These are phyloP conservation scores for Conopomorpha cramerella DNA, from an alignment of 1,140 invertebrate species.

Conservation along the genomic window DNA sequence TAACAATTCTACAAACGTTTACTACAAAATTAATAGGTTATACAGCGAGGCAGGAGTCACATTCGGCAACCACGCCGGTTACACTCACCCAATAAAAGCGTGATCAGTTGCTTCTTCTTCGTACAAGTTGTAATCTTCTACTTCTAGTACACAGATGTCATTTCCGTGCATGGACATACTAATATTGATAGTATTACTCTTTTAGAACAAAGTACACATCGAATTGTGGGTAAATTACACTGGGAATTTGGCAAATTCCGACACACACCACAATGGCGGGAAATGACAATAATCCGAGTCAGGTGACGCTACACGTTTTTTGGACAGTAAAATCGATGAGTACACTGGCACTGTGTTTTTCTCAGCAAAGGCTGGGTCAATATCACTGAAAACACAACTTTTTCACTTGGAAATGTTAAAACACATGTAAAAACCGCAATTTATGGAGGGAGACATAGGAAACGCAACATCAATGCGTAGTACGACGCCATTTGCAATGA, in stretches of 20 bases:
- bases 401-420: slow-evolving; percentile 2
- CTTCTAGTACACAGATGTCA: slow-evolving; percentile 56
- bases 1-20: neutral
- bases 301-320: slow-evolving; percentile 47
- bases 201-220: too few species aligned
- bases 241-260: slow-evolving; percentile 19
- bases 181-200: too few species aligned
- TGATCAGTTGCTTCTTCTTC: slow-evolving; percentile 57
- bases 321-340: neutral
- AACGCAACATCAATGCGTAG: slow-evolving; percentile 45
- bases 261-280: slow-evolving; percentile 58
- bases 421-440: slow-evolving; percentile 37
- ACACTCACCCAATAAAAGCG: slow-evolving; percentile 50
- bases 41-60: too few species aligned
- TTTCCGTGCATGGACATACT: slow-evolving; percentile 60
- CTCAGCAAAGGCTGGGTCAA: too few species aligned
- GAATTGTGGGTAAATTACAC: slow-evolving; percentile 17
- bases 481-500: slow-evolving; percentile 8
- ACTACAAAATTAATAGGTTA: too few species aligned
- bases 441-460: slow-evolving; percentile 43
- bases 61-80: slow-evolving; percentile 47
- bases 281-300: slow-evolving; percentile 59
- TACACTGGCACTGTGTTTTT: slow-evolving; percentile 5
- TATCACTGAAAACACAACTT: slow-evolving; percentile 12
- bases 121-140: slow-evolving; percentile 58